phyloP scores from a whole-genome alignment of 2,113 vertebrate genomes.

The Paracanthobrama guichenoti region DNA sequence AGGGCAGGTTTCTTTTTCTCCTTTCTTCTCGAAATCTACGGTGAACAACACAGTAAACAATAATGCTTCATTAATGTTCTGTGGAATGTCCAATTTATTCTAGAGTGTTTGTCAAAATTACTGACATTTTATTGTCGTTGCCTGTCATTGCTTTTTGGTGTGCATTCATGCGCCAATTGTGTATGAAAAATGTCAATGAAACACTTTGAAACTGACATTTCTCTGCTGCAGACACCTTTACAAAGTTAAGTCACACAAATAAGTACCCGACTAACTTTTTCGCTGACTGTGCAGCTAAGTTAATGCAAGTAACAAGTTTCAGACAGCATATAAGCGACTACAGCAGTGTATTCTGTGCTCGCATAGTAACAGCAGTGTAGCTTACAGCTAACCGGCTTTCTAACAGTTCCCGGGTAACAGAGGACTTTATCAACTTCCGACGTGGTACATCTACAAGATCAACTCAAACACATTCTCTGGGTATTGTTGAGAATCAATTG shows the following conservation, averaged over 20 bases:
- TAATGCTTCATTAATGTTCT: background rate
- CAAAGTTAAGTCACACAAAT: background rate
- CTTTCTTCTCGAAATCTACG: slow-evolving; percentile 95
- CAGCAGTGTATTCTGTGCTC: background rate
- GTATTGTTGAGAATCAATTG: background rate
- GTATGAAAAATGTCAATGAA: background rate
- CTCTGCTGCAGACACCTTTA: background rate
- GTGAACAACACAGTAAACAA: slow-evolving; percentile 23
- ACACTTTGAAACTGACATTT: background rate
- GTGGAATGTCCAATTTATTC: too few relatives aligned
- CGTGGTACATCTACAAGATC: background rate
- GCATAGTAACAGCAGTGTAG: background rate
- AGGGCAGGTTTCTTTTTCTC: slow-evolving; percentile 88
- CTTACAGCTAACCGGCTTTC: slow-evolving; percentile 30
- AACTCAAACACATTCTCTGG: background rate
- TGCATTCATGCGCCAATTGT: background rate
- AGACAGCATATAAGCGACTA: background rate
- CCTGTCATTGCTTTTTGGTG: background rate
- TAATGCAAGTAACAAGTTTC: background rate
- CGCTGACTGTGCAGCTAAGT: background rate
- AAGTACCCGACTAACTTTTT: background rate
- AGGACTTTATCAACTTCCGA: slow-evolving; percentile 16
- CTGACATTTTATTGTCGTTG: background rate
- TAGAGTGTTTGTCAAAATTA: too few relatives aligned
- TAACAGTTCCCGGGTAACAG: background rate